phyloP scores from a whole-genome alignment of 64 coral and sea anemone species.

The Anthopleura sola region DNA sequence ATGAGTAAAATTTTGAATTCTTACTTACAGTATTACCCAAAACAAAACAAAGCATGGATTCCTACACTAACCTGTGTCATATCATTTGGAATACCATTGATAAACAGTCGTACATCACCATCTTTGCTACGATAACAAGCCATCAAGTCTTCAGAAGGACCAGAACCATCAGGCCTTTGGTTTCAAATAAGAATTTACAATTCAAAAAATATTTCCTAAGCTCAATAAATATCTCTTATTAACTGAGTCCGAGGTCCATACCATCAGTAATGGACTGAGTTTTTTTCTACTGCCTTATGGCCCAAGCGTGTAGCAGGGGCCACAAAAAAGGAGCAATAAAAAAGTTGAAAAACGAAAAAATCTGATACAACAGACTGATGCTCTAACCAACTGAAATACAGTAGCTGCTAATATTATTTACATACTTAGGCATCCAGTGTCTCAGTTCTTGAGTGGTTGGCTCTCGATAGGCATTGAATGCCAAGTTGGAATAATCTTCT shows the following conservation, averaged over 20 bases:
- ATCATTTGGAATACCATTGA: slow-evolving; percentile 39
- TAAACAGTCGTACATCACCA: slow-evolving; percentile 41
- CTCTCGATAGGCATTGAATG: slow-evolving; percentile 54
- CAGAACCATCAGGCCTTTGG: background rate
- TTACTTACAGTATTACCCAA: too few species aligned
- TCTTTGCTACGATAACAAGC: background rate
- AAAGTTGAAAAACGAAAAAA: too few species aligned
- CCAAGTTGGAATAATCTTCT: slow-evolving; percentile 43
- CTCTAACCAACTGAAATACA: too few species aligned
- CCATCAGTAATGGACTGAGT: too few species aligned
- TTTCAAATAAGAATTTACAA: background rate
- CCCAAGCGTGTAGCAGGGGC: too few species aligned
- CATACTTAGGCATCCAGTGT: slow-evolving; percentile 44
- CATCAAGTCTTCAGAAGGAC: slow-evolving; percentile 13
- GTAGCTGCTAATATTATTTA: background rate
- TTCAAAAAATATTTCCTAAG: background rate
- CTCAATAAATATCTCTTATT: too few species aligned
- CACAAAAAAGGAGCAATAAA: too few species aligned
- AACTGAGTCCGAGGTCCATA: too few species aligned
- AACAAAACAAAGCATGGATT: background rate
- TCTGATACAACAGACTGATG: too few species aligned
- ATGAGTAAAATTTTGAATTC: too few species aligned
- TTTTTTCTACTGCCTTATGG: too few species aligned
- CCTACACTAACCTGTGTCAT: slow-evolving; percentile 34
- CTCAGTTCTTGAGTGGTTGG: slow-evolving; percentile 39